Conservation (phyloP, 2,113 vertebrate species). For the Percopsis transmontana region DNA sequence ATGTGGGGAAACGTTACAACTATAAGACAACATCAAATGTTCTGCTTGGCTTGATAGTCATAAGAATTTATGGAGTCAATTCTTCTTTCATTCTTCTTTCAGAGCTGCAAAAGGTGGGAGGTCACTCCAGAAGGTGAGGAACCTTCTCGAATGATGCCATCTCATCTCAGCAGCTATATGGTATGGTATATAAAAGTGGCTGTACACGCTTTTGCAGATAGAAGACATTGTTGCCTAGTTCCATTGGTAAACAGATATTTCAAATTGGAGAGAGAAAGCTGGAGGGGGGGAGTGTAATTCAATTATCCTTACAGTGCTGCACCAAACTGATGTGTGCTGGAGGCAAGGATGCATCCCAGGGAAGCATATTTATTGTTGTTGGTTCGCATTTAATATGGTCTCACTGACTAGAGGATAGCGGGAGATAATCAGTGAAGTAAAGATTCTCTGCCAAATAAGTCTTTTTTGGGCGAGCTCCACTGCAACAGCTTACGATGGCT, state of each 20-base stretch:
- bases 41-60: constrained; percentile 6
- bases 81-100: constrained; percentile 36
- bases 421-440: constrained; percentile 20
- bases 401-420: constrained; percentile 13
- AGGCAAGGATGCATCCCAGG: constrained; percentile 61
- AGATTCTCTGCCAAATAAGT: constrained; percentile 2
- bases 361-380: constrained; percentile 38
- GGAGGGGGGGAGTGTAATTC: constrained; percentile 66
- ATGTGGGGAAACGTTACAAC: not conserved
- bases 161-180: constrained; percentile 42
- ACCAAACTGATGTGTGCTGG: constrained; percentile 49
- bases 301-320: constrained; percentile 71
- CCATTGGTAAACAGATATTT: constrained; percentile 60
- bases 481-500: constrained; percentile 21
- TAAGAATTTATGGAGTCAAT: constrained; percentile 5
- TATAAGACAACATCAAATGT: constrained; percentile 8
- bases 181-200: constrained; percentile 37
- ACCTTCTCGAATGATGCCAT: constrained; percentile 55
- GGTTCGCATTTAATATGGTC: constrained; percentile 43
- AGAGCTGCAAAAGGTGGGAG: constrained; percentile 30
- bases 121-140: constrained; percentile 64
- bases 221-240: constrained; percentile 16
- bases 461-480: constrained; percentile 1
- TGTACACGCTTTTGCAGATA: constrained; percentile 21
- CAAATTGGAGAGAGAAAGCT: constrained; percentile 48